These are phyloP conservation scores for Enhydra lutris DNA, from an alignment of 2,113 vertebrate species.

Conservation along the genomic window DNA sequence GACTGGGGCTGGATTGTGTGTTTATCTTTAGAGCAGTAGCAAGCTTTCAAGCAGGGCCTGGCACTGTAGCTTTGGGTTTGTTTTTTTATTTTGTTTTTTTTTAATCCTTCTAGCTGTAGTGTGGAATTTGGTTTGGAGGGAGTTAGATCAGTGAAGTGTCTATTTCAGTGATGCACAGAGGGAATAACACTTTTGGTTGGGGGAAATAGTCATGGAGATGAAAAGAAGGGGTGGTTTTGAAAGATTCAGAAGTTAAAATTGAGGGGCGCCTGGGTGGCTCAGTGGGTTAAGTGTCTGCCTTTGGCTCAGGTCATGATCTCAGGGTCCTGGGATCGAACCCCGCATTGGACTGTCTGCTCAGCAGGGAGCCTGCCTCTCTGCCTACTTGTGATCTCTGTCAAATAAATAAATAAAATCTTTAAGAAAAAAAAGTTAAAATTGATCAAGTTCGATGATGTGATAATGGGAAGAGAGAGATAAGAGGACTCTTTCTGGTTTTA, in stretches of 20 bases:
- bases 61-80: not conserved
- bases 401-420: no score
- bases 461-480: not conserved
- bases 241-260: not conserved
- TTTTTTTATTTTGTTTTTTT: not conserved
- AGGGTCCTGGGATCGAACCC: no score
- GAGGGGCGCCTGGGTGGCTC: no score
- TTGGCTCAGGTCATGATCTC: no score
- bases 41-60: not conserved
- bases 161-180: not conserved
- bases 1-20: not conserved
- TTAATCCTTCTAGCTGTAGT: not conserved
- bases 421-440: no score
- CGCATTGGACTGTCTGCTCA: no score
- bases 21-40: not conserved
- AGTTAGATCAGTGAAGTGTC: not conserved
- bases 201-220: not conserved
- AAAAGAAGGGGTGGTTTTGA: not conserved
- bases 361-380: no score
- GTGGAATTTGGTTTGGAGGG: not conserved
- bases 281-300: no score
- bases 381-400: no score
- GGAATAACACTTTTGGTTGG: not conserved
- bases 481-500: not conserved
- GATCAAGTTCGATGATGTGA: not conserved